Percentiles rank a stretch among this genome's conserved stretches.
phyloP scores from a whole-genome alignment of 2,113 vertebrate species.

The Nematolebias whitei region DNA sequence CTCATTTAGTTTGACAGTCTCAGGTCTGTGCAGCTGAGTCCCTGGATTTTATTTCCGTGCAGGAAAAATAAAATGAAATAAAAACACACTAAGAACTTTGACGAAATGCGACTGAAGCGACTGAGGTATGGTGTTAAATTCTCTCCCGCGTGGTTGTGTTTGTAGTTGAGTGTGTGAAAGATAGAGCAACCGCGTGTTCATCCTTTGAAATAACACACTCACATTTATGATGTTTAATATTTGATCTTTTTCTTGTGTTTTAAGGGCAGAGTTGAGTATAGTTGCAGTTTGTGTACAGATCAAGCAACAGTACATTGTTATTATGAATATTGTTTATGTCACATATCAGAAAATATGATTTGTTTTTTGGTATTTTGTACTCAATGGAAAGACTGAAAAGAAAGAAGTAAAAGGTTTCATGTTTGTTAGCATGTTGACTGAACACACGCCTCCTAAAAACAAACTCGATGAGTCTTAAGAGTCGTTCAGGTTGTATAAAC shows the following conservation, averaged over 20 bases:
- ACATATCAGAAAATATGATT: too few species aligned
- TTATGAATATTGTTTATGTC: too few species aligned
- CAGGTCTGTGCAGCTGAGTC: slow-evolving; percentile 51
- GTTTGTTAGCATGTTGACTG: too few species aligned
- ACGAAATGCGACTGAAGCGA: slow-evolving; percentile 27
- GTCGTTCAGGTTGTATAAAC: neutral
- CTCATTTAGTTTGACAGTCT: slow-evolving; percentile 33
- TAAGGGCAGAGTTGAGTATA: too few species aligned
- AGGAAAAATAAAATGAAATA: slow-evolving; percentile 8
- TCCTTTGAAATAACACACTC: neutral
- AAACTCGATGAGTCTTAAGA: neutral
- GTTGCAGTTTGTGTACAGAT: too few species aligned
- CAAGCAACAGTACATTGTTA: too few species aligned
- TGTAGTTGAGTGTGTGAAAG: slow-evolving; percentile 15
- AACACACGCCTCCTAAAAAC: neutral
- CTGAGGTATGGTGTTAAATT: slow-evolving; percentile 63
- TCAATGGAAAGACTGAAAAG: too few species aligned
- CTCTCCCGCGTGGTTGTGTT: slow-evolving; percentile 4
- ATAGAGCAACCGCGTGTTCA: neutral
- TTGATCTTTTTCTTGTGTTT: too few species aligned
- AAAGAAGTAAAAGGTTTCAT: too few species aligned
- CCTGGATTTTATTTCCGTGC: slow-evolving; percentile 48
- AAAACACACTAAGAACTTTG: slow-evolving; percentile 5
- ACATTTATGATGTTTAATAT: too few species aligned
- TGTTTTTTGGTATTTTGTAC: too few species aligned